Evolutionary conservation across 2,113 vertebrate species (phyloP).

Genomic region (Leucopsar rothschildi): DNA sequence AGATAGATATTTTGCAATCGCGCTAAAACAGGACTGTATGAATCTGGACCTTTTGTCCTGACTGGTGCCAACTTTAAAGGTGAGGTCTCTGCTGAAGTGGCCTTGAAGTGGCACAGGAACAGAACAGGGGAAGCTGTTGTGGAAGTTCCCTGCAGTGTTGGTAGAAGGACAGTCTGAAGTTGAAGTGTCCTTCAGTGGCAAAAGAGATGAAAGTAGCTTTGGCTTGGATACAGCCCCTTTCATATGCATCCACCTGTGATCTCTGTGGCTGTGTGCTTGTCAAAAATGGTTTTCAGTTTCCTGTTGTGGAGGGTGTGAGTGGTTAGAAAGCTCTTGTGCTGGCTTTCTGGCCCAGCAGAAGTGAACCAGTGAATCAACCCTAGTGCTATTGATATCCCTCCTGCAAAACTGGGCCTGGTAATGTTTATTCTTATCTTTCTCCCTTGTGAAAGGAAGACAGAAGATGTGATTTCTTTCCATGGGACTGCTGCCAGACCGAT

Average conservation of each 20-base stretch:
- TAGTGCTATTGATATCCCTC: not conserved
- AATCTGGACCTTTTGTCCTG: not conserved
- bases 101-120: not conserved
- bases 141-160: not conserved
- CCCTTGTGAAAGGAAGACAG: not conserved
- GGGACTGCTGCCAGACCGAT: not conserved
- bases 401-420: not conserved
- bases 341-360: not conserved
- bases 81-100: not conserved
- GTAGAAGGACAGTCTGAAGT: not conserved
- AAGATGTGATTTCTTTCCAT: not conserved
- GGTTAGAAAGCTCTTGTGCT: not conserved
- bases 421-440: not conserved
- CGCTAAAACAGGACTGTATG: not conserved
- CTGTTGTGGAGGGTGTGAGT: not conserved
- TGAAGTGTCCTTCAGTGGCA: not conserved
- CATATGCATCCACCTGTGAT: not conserved
- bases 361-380: not conserved
- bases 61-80: not conserved
- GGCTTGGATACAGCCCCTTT: not conserved
- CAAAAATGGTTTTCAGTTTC: not conserved
- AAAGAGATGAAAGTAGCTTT: not conserved
- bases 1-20: not conserved
- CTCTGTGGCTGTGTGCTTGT: not conserved
- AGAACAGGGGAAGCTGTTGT: not conserved